Conservation (phyloP, 1,140 invertebrate genomes). For the Procambarus clarkii region DNA sequence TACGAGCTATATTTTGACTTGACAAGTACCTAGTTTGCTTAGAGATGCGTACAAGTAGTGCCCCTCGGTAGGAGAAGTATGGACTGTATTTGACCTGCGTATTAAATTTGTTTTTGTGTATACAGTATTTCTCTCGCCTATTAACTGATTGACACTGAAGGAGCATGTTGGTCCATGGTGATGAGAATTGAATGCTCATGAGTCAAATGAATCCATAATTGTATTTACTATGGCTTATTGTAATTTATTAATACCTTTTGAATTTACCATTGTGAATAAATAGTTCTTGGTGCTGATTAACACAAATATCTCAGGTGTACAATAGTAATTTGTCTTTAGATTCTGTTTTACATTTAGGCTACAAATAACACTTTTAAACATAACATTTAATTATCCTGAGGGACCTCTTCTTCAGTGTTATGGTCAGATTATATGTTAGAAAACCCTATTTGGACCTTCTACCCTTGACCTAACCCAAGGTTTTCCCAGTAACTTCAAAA, state of each 20-base stretch:
- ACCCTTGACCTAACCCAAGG: conserved; percentile 15
- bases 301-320: background rate
- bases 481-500: background rate
- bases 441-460: conserved; percentile 14
- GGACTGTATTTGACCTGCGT: background rate
- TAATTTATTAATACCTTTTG: background rate
- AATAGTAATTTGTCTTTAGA: too few species aligned
- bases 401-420: background rate
- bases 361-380: too few species aligned
- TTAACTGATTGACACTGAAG: conserved; percentile 11
- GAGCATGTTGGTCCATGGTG: background rate
- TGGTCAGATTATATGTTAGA: conserved; percentile 30
- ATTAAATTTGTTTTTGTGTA: background rate
- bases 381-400: background rate
- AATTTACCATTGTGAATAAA: background rate
- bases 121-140: background rate
- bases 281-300: background rate
- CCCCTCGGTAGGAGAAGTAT: background rate
- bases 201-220: background rate
- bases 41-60: background rate
- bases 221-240: background rate
- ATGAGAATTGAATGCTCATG: background rate
- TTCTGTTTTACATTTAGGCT: too few species aligned
- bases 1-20: background rate
- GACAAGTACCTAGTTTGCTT: background rate